Percentiles rank a stretch among this genome's conserved stretches.
phyloP scores from a whole-genome alignment of 1,140 invertebrate species.

The Lysiphlebus fabarum region DNA sequence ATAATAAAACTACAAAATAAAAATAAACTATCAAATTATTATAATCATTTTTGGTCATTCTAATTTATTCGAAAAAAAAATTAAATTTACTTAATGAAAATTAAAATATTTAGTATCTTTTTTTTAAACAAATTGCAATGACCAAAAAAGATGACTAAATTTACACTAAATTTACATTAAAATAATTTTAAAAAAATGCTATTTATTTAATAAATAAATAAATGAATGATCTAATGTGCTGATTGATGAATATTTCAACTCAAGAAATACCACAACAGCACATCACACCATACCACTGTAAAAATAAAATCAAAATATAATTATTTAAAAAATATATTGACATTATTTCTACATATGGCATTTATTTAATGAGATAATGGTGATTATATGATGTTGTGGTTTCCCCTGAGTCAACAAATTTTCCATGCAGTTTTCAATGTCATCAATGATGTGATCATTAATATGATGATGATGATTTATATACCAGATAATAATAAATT shows the following conservation, averaged over 20 bases:
- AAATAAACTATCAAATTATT: too few relatives aligned
- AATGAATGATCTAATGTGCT: slow-evolving; percentile 9
- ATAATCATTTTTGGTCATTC: too few relatives aligned
- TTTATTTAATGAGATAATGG: slow-evolving; percentile 20
- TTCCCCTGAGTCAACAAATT: slow-evolving; percentile 33
- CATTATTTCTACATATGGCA: slow-evolving; percentile 11
- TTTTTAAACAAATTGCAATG: too few relatives aligned
- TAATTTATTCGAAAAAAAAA: too few relatives aligned
- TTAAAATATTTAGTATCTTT: too few relatives aligned
- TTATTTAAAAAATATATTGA: slow-evolving; percentile 7
- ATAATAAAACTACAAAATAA: too few relatives aligned
- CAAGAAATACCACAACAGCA: slow-evolving; percentile 42
- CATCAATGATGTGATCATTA: slow-evolving; percentile 16
- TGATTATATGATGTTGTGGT: slow-evolving; percentile 37
- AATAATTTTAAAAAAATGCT: too few relatives aligned
- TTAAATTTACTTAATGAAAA: too few relatives aligned
- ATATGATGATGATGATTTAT: too few relatives aligned
- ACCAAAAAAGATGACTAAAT: too few relatives aligned
- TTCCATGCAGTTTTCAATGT: slow-evolving; percentile 20
- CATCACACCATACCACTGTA: slow-evolving; percentile 40
- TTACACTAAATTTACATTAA: too few relatives aligned
- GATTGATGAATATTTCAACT: slow-evolving; percentile 31
- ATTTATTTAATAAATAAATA: slow-evolving; percentile 2
- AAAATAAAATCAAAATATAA: not conserved
- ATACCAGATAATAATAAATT: too few relatives aligned